Evolutionary conservation across 2,113 vertebrate species (phyloP), one percentile per base, ranked within the genome.

Genomic region (Tamias sibiricus): DNA sequence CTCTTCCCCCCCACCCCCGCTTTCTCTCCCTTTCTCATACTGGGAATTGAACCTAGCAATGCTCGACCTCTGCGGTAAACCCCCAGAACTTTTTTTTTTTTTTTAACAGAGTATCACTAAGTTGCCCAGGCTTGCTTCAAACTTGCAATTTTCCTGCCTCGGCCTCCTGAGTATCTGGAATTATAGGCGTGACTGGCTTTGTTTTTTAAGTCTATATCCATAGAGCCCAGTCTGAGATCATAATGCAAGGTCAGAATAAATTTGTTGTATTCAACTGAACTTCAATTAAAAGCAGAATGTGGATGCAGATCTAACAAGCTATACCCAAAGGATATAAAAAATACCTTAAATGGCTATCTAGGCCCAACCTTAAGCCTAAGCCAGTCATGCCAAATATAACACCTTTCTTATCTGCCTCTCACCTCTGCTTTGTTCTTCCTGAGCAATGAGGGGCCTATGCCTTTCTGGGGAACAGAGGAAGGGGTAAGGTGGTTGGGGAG

Each of bases 381-480:
- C 64, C 32, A 97, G 97, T 97, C 96, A 98, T 97, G 95, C 97
- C 94, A 97, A 95, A 68, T 64, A 72, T 97, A 92, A 97, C 96
- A 97, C 97, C 97, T 97, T 89, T 96, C 79, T 98, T 98, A 98
- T 97, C 97, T 97, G 62, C 71, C 92, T 98, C 95, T 97, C 97
- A 97, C 92, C 75, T 98, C 90, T 52, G 69, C 82, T 95, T 90
- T 92, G 83, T 71, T 96, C 94, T 96, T 97, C 87, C 90, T 97
- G 95, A 95, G 93, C 87, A 81, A 84, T 54, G 89, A 87, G 96
- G 90, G 97, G 95, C 97, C 96, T 71, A 35, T 92, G 62, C 20
- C 66, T 97, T 97, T 98, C 97, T 68, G 96, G 94, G 87, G 97
- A 98, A 95, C 90, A 97, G 75, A 96, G n/a, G n/a, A 89, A 95